These are phyloP conservation scores for Arothron firmamentum DNA, from an alignment of 2,113 vertebrate species.

Conservation along the genomic window DNA sequence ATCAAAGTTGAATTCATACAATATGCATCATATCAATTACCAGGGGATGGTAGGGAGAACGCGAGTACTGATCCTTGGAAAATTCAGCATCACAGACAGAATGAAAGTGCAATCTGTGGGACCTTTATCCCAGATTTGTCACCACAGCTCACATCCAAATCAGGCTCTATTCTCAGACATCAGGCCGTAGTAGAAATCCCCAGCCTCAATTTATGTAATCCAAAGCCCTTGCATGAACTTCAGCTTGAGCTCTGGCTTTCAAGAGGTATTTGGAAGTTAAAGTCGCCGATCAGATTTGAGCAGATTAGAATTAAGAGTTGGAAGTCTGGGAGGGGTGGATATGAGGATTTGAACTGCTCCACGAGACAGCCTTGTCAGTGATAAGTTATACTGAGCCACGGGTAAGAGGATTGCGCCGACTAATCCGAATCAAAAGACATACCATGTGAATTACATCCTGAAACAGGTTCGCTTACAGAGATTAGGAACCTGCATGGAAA, in stretches of 20 bases:
- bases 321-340: constrained; percentile 71
- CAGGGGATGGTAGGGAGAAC: constrained; percentile 6
- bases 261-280: constrained; percentile 78
- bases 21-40: constrained; percentile 33
- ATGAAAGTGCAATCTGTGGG: constrained; percentile 12
- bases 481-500: constrained; percentile 79
- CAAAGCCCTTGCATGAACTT: constrained; percentile 71
- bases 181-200: constrained; percentile 63
- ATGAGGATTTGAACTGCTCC: constrained; percentile 72
- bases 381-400: constrained; percentile 80
- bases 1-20: not conserved
- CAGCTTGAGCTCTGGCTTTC: constrained; percentile 69
- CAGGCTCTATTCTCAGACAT: constrained; percentile 52
- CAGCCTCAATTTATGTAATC: constrained; percentile 71
- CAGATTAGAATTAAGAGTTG: constrained; percentile 75
- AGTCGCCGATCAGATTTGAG: constrained; percentile 79
- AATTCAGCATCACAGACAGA: constrained; percentile 22
- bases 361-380: constrained; percentile 73
- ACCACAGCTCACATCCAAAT: constrained; percentile 29
- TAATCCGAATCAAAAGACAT: constrained; percentile 86
- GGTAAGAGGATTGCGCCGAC: constrained; percentile 81
- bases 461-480: constrained; percentile 83
- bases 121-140: constrained; percentile 12
- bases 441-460: constrained; percentile 86
- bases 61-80: constrained; percentile 28